Conservation (phyloP, 1,140 invertebrate genomes). For the Atta colombica region DNA sequence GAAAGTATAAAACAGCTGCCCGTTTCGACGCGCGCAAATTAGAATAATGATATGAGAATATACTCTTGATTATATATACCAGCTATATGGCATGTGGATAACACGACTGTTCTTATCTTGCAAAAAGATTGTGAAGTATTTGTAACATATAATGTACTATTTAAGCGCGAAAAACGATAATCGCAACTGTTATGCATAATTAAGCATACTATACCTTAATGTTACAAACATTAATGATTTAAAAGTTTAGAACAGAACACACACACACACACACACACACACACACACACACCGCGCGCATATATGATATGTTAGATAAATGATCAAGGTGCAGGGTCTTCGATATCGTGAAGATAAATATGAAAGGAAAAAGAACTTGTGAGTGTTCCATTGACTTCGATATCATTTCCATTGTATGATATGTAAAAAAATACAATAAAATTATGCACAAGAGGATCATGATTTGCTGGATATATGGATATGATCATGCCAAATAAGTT, state of each 20-base stretch:
- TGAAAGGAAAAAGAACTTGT: constrained; percentile 28
- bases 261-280: constrained; percentile 2
- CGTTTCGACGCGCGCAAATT: constrained; percentile 64
- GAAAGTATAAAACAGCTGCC: constrained; percentile 73
- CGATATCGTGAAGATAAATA: constrained; percentile 48
- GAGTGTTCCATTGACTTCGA: constrained; percentile 82
- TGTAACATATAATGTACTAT: constrained; percentile 80
- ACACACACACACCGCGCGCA: not conserved
- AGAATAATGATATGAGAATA: constrained; percentile 32
- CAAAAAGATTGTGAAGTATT: constrained; percentile 81
- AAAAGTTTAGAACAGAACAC: constrained; percentile 66
- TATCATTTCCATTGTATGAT: constrained; percentile 86
- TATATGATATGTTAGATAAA: constrained; percentile 46
- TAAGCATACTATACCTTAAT: constrained; percentile 54
- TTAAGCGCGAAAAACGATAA: constrained; percentile 80
- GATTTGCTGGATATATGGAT: not conserved
- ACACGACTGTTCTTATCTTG: constrained; percentile 77
- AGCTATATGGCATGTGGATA: constrained; percentile 59
- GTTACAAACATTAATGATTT: constrained; percentile 55
- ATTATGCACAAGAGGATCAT: constrained; percentile 77
- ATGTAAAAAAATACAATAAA: constrained; percentile 85
- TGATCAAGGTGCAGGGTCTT: constrained; percentile 60
- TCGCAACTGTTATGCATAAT: constrained; percentile 81
- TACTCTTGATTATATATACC: constrained; percentile 47
- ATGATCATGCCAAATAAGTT: not conserved